These are phyloP conservation scores for Troides helena DNA, from an alignment of 2,888 invertebrate species.

Conservation along the genomic window DNA sequence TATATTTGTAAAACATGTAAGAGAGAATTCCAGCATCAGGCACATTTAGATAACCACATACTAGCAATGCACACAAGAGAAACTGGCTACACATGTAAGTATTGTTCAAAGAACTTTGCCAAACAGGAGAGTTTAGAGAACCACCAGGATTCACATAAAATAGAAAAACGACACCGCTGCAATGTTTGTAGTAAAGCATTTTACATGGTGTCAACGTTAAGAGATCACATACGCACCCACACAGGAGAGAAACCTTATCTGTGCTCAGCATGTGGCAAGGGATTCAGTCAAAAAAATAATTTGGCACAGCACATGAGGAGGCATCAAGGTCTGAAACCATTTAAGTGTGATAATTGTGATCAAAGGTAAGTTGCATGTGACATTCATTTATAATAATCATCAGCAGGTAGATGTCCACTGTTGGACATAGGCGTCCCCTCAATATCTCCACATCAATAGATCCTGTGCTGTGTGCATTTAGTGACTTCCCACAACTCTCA, in stretches of 20 bases:
- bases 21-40: conserved; percentile 78
- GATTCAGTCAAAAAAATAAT: conserved; percentile 82
- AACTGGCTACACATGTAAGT: conserved; percentile 66
- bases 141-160: conserved; percentile 70
- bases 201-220: conserved; percentile 78
- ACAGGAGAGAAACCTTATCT: conserved; percentile 81
- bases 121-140: conserved; percentile 63
- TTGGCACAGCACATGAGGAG: conserved; percentile 79
- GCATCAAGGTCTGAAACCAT: conserved; percentile 75
- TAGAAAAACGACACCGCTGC: conserved; percentile 75
- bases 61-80: conserved; percentile 66
- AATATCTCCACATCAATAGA: too few relatives aligned
- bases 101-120: conserved; percentile 66
- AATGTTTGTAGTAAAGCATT: conserved; percentile 65
- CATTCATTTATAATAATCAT: too few relatives aligned
- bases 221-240: conserved; percentile 79
- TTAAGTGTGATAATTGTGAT: conserved; percentile 69
- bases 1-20: conserved; percentile 61
- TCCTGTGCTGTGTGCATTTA: too few relatives aligned
- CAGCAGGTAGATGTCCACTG: too few relatives aligned
- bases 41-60: conserved; percentile 77
- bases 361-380: conserved; percentile 46
- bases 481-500: too few relatives aligned
- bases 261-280: conserved; percentile 78
- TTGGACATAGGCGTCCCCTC: too few relatives aligned